phyloP scores from a whole-genome alignment of 2,797 vertebrate genomes.

The Sternarchorhynchus goeldii region DNA sequence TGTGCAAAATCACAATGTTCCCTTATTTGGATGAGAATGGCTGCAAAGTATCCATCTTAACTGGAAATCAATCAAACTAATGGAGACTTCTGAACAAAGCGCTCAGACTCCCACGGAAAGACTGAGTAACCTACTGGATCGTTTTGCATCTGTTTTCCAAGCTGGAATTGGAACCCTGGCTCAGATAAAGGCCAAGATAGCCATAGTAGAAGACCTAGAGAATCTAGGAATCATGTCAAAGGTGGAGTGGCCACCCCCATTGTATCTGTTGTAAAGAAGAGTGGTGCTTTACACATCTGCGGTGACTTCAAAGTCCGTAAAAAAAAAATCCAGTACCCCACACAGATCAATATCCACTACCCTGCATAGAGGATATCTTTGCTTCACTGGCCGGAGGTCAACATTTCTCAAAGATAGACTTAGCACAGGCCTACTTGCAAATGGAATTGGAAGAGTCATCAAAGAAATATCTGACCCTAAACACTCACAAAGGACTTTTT shows the following conservation, averaged over 20 bases:
- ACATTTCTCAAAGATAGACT: constrained; percentile 8
- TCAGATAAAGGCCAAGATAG: constrained; percentile 9
- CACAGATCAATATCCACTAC: constrained; percentile 6
- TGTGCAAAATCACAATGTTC: too few species aligned
- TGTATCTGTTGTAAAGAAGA: not conserved
- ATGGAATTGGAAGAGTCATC: not conserved
- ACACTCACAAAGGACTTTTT: constrained; percentile 9
- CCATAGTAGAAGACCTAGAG: not conserved
- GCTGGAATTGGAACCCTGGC: constrained; percentile 10
- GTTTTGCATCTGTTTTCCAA: not conserved
- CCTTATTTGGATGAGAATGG: too few species aligned
- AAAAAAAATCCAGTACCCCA: not conserved
- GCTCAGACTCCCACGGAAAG: too few species aligned
- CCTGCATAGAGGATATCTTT: constrained; percentile 21
- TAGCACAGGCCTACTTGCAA: constrained; percentile 1
- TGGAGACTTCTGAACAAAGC: too few species aligned
- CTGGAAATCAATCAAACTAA: too few species aligned
- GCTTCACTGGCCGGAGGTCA: not conserved
- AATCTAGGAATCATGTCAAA: constrained; percentile 12
- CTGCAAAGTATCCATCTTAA: too few species aligned
- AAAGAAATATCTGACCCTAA: not conserved
- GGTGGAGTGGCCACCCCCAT: constrained; percentile 10
- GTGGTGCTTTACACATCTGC: not conserved
- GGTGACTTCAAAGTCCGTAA: not conserved
- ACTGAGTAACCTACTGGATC: too few species aligned